phyloP scores from a whole-genome alignment of 2,113 vertebrate species.

The Xiphophorus maculatus region DNA sequence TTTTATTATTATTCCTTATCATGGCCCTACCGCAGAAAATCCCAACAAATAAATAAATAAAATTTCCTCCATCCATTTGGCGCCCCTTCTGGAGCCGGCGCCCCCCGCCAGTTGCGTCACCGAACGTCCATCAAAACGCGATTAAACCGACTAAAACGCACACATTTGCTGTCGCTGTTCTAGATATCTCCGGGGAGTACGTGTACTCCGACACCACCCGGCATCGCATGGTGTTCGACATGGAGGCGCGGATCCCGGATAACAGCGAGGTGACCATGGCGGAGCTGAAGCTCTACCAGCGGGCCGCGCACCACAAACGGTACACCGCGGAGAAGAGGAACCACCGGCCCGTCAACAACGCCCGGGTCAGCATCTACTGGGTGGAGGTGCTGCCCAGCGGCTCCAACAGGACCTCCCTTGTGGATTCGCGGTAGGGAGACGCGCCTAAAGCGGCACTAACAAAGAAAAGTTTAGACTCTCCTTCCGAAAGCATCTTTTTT shows the following conservation, averaged over 20 bases:
- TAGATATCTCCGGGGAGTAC: slow-evolving; percentile 85
- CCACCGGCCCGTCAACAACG: slow-evolving; percentile 81
- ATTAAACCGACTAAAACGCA: background rate
- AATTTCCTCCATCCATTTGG: no score
- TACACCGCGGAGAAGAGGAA: slow-evolving; percentile 71
- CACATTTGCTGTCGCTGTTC: background rate
- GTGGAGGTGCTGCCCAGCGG: slow-evolving; percentile 83
- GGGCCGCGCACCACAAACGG: slow-evolving; percentile 78
- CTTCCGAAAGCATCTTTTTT: no score
- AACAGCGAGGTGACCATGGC: slow-evolving; percentile 94
- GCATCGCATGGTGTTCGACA: slow-evolving; percentile 87
- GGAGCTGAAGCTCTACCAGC: slow-evolving; percentile 91
- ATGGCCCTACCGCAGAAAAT: no score
- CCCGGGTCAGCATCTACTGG: slow-evolving; percentile 91
- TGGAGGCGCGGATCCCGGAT: slow-evolving; percentile 89
- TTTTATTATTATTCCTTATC: no score
- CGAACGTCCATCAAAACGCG: slow-evolving; percentile 5
- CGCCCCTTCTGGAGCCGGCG: no score
- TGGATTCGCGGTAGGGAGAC: slow-evolving; percentile 89
- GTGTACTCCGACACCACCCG: slow-evolving; percentile 82
- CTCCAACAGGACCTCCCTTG: slow-evolving; percentile 87
- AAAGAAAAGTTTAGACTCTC: no score
- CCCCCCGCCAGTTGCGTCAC: no score
- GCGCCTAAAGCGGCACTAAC: no score
- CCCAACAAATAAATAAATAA: no score